A percentile compares a stretch with the other conserved stretches of the same genome.
Conservation (phyloP, 2,888 invertebrate genomes). For the Halictus ligatus region DNA sequence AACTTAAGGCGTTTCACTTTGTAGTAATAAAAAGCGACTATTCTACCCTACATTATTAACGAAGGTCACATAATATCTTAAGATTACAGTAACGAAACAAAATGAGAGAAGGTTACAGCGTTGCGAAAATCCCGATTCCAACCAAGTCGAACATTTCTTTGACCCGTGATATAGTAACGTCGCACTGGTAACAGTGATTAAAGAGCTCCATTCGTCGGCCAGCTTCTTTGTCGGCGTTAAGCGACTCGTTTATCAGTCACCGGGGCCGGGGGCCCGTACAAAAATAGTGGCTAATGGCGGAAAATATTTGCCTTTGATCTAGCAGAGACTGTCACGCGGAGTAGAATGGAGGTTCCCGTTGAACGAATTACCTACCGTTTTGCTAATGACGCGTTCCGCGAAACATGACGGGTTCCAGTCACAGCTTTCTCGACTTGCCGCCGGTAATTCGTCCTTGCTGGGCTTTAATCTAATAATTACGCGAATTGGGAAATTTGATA, state of each 20-base stretch:
- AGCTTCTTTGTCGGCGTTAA: conserved; percentile 14
- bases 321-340: neutral
- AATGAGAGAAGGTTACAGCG: no score
- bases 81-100: neutral
- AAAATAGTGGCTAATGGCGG: neutral
- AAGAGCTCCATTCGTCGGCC: conserved; percentile 11
- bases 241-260: conserved; percentile 36
- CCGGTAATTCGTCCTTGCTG: neutral
- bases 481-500: neutral
- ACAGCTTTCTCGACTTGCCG: neutral
- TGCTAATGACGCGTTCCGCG: conserved; percentile 17
- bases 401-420: neutral
- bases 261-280: neutral
- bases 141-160: neutral
- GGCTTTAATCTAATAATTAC: neutral
- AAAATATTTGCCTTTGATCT: conserved; percentile 19
- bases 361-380: conserved; percentile 5
- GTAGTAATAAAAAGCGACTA: no score
- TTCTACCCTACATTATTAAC: neutral
- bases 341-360: conserved; percentile 11
- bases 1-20: no score
- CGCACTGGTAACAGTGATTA: conserved; percentile 3
- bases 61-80: neutral
- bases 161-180: neutral
- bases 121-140: neutral